phyloP scores from a whole-genome alignment of 1,140 invertebrate species.

The Bombus pascuorum region DNA sequence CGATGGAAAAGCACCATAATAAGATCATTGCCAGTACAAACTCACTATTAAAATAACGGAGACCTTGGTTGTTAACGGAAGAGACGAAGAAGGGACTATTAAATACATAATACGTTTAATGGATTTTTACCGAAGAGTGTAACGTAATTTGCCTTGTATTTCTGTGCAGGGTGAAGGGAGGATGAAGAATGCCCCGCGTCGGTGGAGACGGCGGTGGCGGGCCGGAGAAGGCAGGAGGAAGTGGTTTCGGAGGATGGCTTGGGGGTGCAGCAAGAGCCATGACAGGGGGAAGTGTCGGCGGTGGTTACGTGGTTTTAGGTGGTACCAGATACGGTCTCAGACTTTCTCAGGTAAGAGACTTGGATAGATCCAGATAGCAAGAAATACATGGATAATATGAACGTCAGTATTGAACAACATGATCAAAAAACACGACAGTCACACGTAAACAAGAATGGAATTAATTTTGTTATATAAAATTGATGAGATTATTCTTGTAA shows the following conservation, averaged over 20 bases:
- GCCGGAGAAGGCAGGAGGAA: conserved; percentile 67
- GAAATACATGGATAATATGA: no score
- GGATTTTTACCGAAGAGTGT: not conserved
- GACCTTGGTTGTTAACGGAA: not conserved
- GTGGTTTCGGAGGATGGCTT: conserved; percentile 75
- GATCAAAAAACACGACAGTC: no score
- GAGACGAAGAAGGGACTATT: not conserved
- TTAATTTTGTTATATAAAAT: no score
- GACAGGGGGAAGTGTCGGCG: conserved; percentile 69
- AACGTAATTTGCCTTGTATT: conserved; percentile 18
- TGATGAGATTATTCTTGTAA: no score
- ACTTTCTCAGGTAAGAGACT: conserved; percentile 74
- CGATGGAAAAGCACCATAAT: not conserved
- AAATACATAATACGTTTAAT: not conserved
- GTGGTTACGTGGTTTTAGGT: conserved; percentile 77
- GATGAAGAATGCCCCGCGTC: conserved; percentile 81
- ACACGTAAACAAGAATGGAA: no score
- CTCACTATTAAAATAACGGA: conserved; percentile 3
- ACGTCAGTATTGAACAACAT: no score
- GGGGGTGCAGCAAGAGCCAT: conserved; percentile 74
- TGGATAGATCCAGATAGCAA: not conserved
- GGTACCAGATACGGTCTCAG: conserved; percentile 78
- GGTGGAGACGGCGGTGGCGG: conserved; percentile 75
- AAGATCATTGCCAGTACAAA: conserved; percentile 3
- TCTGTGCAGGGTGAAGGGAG: conserved; percentile 75